phyloP scores from a whole-genome alignment of 2,797 vertebrate genomes.

The Hydrocynus forskahlii region DNA sequence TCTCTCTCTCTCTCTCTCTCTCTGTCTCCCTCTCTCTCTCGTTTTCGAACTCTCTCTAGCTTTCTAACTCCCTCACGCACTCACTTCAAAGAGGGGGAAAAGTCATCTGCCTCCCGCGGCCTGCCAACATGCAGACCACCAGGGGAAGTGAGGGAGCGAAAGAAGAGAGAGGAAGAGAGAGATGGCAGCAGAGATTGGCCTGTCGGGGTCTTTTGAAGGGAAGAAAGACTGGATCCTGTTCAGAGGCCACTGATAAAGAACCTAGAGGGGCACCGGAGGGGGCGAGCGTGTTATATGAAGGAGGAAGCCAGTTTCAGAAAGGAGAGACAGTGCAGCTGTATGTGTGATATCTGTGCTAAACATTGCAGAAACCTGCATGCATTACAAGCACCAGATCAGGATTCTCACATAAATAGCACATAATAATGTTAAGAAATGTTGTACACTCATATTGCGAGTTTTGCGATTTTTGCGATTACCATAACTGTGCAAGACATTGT shows the following conservation, averaged over 20 bases:
- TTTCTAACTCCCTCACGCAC: constrained; percentile 42
- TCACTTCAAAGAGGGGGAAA: constrained; percentile 57
- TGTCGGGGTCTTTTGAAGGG: constrained; percentile 57
- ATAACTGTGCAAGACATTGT: not conserved
- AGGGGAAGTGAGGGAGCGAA: constrained; percentile 50
- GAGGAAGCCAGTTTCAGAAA: constrained; percentile 24
- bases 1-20: constrained; percentile 8
- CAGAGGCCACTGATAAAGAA: constrained; percentile 47
- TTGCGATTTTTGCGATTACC: not conserved
- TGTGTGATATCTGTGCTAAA: constrained; percentile 60
- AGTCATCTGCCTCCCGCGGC: constrained; percentile 54
- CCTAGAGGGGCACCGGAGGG: constrained; percentile 43
- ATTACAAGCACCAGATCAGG: not conserved
- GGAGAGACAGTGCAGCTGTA: not conserved
- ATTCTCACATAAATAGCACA: not conserved
- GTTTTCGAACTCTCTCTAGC: constrained; percentile 28
- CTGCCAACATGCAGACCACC: constrained; percentile 55
- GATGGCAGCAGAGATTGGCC: constrained; percentile 56
- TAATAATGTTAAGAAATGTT: not conserved
- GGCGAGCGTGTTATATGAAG: constrained; percentile 31
- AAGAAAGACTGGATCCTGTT: constrained; percentile 55
- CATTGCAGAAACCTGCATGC: constrained; percentile 26
- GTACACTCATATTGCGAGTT: not conserved
- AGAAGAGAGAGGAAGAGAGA: constrained; percentile 65
- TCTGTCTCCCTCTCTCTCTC: constrained; percentile 41